Evolutionary conservation across 1,140 invertebrate species (phyloP), one percentile per base, ranked within the genome.

Genomic region (Chionoecetes opilio): DNA sequence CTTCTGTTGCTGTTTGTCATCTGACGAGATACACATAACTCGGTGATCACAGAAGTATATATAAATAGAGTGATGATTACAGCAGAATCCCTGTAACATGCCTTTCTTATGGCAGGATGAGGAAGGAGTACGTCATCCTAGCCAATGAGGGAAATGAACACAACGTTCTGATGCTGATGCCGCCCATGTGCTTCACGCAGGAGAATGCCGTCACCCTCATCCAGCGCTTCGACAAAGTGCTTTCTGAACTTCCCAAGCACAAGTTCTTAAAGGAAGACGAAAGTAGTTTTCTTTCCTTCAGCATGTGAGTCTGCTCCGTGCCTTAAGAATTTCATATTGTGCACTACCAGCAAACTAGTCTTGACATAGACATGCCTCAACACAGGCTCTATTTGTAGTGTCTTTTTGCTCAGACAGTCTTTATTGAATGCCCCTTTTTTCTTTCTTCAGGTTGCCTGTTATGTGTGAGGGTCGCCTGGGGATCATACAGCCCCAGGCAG

Each of bases 111-210:
- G 85, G 29, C 94, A 95, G 94, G 87, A 95, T 95, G 94, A 95
- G 86, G 35, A 32, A 92, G 38, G 90, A 95, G 38, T 63, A 95
- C 82, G 41, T 95, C 41, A 82, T 95, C 14, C 34, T 95, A n/a
- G 89, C 94, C 46, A 92, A 95, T 75, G 94, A 95, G 14, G 94
- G 94, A 5, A n/a, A 87, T n/a, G 11, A 53, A 31, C 84, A 90
- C 21, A 95, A 95, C 46, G 46, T 95, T 8, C 94, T 95, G n/a
- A 75, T 95, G 90, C 41, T 95, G 29, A 92, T 95, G 90, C 94
- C 94, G 8, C 94, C 94, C 32, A 95, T 95, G 94, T 95, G 94
- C 75, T 95, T 95, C 31, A 92, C 94, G 14, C 31, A 82, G 38
- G 90, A 95, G 31, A 95, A 95, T 87, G 94, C 94, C 32, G 8